Evolutionary conservation across 2,113 vertebrate genomes (phyloP).

Genomic region (Lanius ludovicianus): DNA sequence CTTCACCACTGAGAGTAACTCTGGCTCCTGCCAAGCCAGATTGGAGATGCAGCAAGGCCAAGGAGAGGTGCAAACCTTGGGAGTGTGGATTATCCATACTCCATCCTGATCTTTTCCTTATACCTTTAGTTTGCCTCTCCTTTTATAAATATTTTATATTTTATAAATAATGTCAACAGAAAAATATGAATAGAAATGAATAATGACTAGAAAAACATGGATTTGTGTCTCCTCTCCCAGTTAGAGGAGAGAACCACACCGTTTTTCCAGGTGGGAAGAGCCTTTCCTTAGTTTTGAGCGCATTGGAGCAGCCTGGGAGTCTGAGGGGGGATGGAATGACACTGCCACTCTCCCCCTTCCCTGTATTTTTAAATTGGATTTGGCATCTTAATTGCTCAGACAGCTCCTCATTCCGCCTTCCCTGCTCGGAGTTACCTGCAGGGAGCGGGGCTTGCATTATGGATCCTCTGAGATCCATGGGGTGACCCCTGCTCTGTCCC

Average conservation of each 20-base stretch:
- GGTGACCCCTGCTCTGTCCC: not conserved
- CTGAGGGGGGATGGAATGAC: not conserved
- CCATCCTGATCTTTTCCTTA: accelerated
- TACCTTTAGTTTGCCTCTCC: not conserved
- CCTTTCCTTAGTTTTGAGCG: not conserved
- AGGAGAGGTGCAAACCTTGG: not conserved
- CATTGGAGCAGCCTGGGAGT: not conserved
- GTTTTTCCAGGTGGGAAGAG: not conserved
- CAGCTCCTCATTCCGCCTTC: not conserved
- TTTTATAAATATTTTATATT: not conserved
- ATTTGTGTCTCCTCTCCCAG: not conserved
- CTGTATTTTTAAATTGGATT: not conserved
- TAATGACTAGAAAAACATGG: not conserved
- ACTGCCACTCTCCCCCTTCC: not conserved
- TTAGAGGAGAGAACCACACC: not conserved
- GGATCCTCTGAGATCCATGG: not conserved
- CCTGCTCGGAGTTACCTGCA: not conserved
- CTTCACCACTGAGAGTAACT: accelerated
- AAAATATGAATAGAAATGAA: not conserved
- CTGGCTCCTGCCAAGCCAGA: not conserved
- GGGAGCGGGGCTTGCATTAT: not conserved
- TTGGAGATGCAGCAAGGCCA: not conserved
- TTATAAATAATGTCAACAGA: not conserved
- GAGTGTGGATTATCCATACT: accelerated
- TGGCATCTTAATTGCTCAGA: not conserved